Percentiles rank a stretch among this genome's conserved stretches.
Conservation (phyloP, 1,140 invertebrate species). For the Acyrthosiphon pisum region DNA sequence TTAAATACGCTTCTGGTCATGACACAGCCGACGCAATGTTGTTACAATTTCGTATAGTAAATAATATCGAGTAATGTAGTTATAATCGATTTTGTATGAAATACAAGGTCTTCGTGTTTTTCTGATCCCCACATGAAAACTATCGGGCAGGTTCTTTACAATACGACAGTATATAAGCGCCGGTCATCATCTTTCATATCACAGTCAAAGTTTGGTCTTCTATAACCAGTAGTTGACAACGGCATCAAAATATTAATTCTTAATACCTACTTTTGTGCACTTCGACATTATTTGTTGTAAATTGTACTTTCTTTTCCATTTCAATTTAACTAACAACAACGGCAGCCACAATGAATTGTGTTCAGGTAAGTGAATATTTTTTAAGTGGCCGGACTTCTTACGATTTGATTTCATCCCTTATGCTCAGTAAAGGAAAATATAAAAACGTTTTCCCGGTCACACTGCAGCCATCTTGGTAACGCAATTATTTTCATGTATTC, state of each 20-base stretch:
- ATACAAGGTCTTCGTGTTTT: neutral
- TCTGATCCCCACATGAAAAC: neutral
- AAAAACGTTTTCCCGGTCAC: neutral
- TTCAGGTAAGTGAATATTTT: neutral
- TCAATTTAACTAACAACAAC: neutral
- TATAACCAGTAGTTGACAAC: neutral
- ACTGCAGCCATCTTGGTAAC: neutral
- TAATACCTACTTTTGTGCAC: too few relatives aligned
- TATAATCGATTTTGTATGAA: neutral
- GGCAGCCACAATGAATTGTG: neutral
- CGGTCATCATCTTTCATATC: neutral
- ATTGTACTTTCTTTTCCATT: neutral
- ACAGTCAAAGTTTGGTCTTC: neutral
- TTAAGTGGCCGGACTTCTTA: neutral
- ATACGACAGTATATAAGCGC: neutral
- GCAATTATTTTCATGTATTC: neutral
- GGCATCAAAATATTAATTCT: too few relatives aligned
- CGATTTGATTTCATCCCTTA: neutral
- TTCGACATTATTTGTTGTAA: too few relatives aligned
- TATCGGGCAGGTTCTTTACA: neutral
- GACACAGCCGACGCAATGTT: neutral
- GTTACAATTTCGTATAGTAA: neutral
- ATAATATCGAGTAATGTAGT: too few relatives aligned
- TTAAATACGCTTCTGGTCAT: neutral
- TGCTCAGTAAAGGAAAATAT: neutral